phyloP scores from a whole-genome alignment of 2,797 vertebrate genomes.

The Tarsius wallacei region DNA sequence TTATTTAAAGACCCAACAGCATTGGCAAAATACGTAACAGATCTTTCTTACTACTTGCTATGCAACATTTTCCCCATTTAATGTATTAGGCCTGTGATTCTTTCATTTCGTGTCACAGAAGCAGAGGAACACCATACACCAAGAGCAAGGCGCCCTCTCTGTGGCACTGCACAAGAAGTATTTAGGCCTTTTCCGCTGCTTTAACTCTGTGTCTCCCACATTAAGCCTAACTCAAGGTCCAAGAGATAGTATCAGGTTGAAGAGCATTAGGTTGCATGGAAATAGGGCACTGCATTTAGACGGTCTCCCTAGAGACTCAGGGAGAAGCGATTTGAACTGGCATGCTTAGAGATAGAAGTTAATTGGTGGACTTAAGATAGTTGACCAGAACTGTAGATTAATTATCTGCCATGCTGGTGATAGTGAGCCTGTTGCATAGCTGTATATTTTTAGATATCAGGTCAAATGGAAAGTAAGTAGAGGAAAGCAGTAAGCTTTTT shows the following conservation, averaged over 20 bases:
- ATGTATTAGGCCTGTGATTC: neutral
- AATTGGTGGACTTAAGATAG: neutral
- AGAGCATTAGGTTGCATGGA: constrained; percentile 68
- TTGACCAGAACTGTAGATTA: constrained; percentile 34
- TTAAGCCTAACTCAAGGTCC: constrained; percentile 82
- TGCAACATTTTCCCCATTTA: neutral
- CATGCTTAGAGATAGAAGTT: constrained; percentile 1
- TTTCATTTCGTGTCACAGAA: neutral
- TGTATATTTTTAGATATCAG: constrained; percentile 38
- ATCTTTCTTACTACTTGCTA: constrained; percentile 50
- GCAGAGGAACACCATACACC: neutral
- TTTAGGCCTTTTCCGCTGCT: neutral
- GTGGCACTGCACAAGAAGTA: neutral
- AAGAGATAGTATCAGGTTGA: constrained; percentile 71
- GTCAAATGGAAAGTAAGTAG: constrained; percentile 55
- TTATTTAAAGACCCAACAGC: neutral
- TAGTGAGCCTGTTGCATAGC: neutral
- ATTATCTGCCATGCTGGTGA: constrained; percentile 1
- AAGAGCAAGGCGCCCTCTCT: neutral
- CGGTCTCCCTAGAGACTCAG: neutral
- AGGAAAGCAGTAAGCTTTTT: neutral
- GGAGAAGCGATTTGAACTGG: constrained; percentile 36
- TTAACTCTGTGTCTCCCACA: constrained; percentile 58
- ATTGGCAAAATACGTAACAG: neutral
- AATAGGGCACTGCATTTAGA: constrained; percentile 66